phyloP scores from a whole-genome alignment of 2,797 vertebrate species.

The Syngnathus acus region DNA sequence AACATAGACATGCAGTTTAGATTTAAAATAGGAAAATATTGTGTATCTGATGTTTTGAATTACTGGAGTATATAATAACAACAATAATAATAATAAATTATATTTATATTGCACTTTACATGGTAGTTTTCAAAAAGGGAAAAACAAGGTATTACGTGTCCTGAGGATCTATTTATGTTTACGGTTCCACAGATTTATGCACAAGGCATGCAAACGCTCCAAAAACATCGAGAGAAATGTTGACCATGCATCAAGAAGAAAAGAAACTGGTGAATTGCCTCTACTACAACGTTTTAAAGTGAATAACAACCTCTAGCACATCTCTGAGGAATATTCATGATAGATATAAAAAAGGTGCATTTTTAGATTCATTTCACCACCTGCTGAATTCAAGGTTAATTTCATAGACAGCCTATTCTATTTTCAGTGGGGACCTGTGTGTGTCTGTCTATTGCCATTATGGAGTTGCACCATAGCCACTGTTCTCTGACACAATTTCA shows the following conservation, averaged over 20 bases:
- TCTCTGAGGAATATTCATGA: no score
- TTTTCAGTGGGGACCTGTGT: no score
- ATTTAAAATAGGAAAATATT: no score
- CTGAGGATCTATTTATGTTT: not conserved
- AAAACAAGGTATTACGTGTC: not conserved
- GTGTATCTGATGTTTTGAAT: not conserved
- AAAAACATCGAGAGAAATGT: not conserved
- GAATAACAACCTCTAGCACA: no score
- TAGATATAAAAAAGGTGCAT: no score
- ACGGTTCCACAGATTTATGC: not conserved
- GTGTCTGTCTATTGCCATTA: not conserved
- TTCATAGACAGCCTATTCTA: not conserved
- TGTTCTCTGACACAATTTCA: conserved; percentile 6
- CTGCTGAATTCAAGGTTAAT: not conserved
- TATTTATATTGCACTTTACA: not conserved
- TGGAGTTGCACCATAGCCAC: not conserved
- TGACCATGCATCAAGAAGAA: not conserved
- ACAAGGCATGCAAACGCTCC: not conserved
- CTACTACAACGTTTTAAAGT: not conserved
- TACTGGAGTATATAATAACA: no score
- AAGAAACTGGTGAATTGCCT: not conserved
- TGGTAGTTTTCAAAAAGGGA: not conserved
- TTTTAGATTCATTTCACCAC: no score
- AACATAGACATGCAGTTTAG: no score
- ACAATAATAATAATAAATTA: no score